phyloP scores from a whole-genome alignment of 92 coral and sea anemone genomes.

The Phenganax stokvisi region DNA sequence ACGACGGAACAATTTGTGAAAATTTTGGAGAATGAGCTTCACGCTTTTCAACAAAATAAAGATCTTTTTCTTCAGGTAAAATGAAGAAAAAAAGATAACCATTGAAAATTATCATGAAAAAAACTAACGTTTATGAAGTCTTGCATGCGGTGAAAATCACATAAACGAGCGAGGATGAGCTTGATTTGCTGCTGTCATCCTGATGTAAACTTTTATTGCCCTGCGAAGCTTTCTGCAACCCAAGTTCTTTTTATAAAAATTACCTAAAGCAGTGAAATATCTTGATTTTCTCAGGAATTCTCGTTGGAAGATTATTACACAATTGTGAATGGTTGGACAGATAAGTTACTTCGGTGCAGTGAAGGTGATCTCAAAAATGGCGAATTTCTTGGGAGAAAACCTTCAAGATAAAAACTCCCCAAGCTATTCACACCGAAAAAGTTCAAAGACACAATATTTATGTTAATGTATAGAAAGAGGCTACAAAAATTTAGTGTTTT shows the following conservation, averaged over 20 bases:
- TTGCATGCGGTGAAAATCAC: too few relatives aligned
- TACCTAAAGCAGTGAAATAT: neutral
- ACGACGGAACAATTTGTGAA: conserved; percentile 27
- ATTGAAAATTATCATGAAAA: neutral
- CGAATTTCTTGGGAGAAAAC: conserved; percentile 27
- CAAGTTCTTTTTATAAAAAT: too few relatives aligned
- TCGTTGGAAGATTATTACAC: conserved; percentile 39
- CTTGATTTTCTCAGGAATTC: conserved; percentile 20
- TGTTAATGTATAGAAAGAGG: neutral
- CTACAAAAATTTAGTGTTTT: neutral
- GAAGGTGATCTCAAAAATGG: conserved; percentile 34
- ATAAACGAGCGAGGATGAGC: neutral
- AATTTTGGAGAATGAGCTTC: conserved; percentile 26
- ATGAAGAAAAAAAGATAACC: neutral
- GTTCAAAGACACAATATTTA: neutral
- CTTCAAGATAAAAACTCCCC: neutral
- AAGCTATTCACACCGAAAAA: neutral
- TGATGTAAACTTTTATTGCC: too few relatives aligned
- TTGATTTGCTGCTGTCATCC: neutral
- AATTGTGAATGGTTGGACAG: conserved; percentile 40
- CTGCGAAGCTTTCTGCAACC: too few relatives aligned
- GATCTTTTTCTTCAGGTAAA: conserved; percentile 43
- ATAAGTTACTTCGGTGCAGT: conserved; percentile 36
- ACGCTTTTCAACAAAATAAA: conserved; percentile 23
- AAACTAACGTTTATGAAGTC: too few relatives aligned